Conservation (phyloP, 2,888 invertebrate genomes). For the Melangyna quadrimaculata region DNA sequence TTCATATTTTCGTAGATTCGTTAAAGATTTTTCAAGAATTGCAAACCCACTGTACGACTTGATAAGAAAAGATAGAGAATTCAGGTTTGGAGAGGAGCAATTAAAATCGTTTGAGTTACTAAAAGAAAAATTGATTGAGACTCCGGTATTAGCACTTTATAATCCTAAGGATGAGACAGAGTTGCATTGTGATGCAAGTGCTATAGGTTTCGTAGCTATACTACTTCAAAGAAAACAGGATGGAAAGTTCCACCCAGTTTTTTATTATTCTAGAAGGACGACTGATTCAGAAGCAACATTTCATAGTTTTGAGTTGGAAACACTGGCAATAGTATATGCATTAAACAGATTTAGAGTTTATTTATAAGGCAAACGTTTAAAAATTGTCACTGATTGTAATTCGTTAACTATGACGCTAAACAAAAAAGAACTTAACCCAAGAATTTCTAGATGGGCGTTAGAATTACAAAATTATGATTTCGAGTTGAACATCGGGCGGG, state of each 20-base stretch:
- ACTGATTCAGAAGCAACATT: not conserved
- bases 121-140: conserved; percentile 18
- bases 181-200: not conserved
- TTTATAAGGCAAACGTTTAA: not conserved
- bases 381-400: not conserved
- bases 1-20: conserved; percentile 17
- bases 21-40: not conserved
- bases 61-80: not conserved
- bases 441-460: not conserved
- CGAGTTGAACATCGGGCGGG: not conserved
- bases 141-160: conserved; percentile 74
- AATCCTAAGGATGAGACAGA: conserved; percentile 72
- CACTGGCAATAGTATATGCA: not conserved
- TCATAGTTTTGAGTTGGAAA: not conserved
- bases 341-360: not conserved
- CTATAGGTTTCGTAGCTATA: not conserved
- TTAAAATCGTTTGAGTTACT: not conserved
- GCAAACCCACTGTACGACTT: not conserved
- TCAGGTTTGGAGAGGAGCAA: not conserved
- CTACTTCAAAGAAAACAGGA: not conserved
- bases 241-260: not conserved
- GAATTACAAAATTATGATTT: not conserved
- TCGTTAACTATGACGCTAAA: not conserved
- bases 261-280: not conserved
- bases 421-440: not conserved